Base-by-base conservation (phyloP, 2,797 vertebrate genomes). In the Gallinago stenura region DNA sequence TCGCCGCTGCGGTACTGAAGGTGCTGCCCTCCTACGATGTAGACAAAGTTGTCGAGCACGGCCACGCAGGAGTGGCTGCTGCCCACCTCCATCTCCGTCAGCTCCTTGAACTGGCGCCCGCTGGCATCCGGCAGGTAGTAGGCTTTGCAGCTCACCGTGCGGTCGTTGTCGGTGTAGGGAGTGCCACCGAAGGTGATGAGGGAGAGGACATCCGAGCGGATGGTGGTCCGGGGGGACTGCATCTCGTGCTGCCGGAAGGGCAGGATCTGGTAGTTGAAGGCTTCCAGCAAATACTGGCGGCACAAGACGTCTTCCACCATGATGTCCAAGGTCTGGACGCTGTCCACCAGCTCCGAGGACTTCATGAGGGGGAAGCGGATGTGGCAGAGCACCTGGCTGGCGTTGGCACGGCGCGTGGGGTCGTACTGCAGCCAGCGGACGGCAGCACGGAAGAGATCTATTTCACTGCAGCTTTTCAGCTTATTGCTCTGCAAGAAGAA, bases 401-500 rank as follows among this genome's bases (percentile, higher is more conserved):
- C 99, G 0, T 92, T 97, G 5, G 97, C 96, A 6, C 98, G 98
- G 21, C 99, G 98, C 1, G 97, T 93, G 0, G 98, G 98, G 30
- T 99, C 99, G 0, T 99, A 97, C 88, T 98, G 99, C 76, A 99
- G 98, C 99, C 99, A 99, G 89, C 99, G 98, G 66, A 99, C 98
- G 1, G 99, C 99, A 0, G 99, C 99, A 0, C 97, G 98, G 97
- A 99, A 99, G 95, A 99, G 98, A 92, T 99, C 98, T 0, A 99
- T 99, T 96, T 99, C 99, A 0, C 98, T 98, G 62, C 99, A 99
- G 97, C 98, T 99, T 95, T 99, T 98, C 46, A 99, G 98, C 90
- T 99, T 99, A 98, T 99, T 99, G 98, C 99, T 99, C 97, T 99
- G 98, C 92, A 99, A 98, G 97, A 99, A 99, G 98, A 99, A 99